These are phyloP conservation scores for Meliscaeva auricollis DNA, from an alignment of 2,888 invertebrate genomes.

Conservation along the genomic window DNA sequence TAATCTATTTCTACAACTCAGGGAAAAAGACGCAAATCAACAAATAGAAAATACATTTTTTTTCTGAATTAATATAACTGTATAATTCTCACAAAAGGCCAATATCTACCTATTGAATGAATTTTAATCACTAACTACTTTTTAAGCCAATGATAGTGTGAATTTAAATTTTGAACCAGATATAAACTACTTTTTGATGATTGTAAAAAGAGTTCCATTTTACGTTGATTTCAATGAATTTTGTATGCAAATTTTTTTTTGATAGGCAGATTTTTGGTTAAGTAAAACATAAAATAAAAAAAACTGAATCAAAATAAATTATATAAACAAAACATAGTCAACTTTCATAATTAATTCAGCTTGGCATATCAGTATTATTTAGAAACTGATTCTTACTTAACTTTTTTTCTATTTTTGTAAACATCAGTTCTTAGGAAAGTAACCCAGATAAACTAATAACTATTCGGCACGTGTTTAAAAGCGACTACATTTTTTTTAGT, in stretches of 20 bases:
- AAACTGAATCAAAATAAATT: background rate
- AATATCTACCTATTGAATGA: too few species aligned
- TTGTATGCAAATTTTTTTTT: constrained; percentile 2
- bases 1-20: background rate
- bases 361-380: too few species aligned
- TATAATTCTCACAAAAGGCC: too few species aligned
- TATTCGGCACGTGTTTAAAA: too few species aligned
- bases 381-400: too few species aligned
- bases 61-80: too few species aligned
- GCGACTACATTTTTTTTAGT: too few species aligned
- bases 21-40: background rate
- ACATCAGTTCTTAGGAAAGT: too few species aligned
- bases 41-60: background rate
- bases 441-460: too few species aligned
- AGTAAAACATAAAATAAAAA: background rate
- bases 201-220: background rate
- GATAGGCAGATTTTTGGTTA: background rate
- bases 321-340: background rate
- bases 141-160: background rate
- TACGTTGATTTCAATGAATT: background rate
- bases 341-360: too few species aligned
- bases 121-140: too few species aligned
- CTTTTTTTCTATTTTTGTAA: too few species aligned
- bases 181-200: background rate
- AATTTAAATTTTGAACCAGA: constrained; percentile 8